Conservation (phyloP, 2,113 vertebrate species). For the Equus przewalskii region DNA sequence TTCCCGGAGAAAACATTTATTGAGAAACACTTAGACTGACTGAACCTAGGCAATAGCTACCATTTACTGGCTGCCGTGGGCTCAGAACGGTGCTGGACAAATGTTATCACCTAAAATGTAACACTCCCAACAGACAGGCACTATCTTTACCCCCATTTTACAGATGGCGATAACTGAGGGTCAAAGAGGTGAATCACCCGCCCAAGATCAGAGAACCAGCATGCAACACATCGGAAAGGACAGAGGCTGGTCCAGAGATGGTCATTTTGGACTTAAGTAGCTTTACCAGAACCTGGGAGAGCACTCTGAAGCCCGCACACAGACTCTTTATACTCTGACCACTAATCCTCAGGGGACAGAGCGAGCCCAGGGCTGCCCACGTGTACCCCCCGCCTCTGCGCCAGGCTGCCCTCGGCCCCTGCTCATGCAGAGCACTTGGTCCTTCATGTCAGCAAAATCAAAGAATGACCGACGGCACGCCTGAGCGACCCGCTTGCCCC, state of each 20-base stretch:
- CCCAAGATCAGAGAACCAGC: not conserved
- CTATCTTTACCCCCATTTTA: not conserved
- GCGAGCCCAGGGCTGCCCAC: not conserved
- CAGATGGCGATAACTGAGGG: not conserved
- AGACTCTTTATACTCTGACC: not conserved
- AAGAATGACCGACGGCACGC: accelerated
- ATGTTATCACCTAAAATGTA: not conserved
- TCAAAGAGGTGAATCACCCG: not conserved
- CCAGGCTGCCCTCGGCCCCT: not conserved
- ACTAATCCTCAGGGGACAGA: accelerated
- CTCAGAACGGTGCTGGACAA: not conserved
- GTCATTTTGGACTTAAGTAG: not conserved
- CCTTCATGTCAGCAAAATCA: accelerated
- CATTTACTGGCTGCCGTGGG: not conserved
- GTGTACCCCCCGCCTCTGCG: not conserved
- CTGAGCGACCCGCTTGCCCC: no score
- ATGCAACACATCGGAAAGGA: not conserved
- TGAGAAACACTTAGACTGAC: not conserved
- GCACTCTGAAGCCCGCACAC: accelerated
- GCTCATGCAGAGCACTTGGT: accelerated
- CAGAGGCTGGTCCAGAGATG: not conserved
- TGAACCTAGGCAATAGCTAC: not conserved
- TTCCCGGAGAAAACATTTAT: not conserved
- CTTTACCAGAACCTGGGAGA: not conserved
- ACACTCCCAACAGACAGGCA: not conserved